Conservation (phyloP, 2,888 invertebrate genomes). For the Syritta pipiens region DNA sequence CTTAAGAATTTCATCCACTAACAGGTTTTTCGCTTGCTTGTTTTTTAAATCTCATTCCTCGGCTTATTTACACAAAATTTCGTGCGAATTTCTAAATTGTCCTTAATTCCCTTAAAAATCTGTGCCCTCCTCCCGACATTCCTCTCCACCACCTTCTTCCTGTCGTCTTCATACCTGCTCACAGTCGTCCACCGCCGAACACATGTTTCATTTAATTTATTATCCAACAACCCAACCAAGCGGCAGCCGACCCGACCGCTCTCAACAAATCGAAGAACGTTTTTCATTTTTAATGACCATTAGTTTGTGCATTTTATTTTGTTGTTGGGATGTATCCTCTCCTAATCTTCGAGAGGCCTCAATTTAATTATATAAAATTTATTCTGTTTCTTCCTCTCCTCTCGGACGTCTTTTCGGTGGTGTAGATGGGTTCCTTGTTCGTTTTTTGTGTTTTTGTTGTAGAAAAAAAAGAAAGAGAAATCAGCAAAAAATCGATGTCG, state of each 20-base stretch:
- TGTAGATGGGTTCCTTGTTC: neutral
- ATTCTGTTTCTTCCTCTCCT: slow-evolving; percentile 33
- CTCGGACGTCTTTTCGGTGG: neutral
- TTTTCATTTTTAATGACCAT: slow-evolving; percentile 52
- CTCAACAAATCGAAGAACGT: slow-evolving; percentile 34
- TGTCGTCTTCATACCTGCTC: too few species aligned
- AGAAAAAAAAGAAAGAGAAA: slow-evolving; percentile 1
- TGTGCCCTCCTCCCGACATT: slow-evolving; percentile 17
- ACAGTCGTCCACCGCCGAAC: too few species aligned
- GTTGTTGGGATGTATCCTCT: neutral
- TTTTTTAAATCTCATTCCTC: neutral
- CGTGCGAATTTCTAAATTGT: slow-evolving; percentile 22
- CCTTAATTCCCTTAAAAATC: slow-evolving; percentile 6
- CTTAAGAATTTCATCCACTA: too few species aligned
- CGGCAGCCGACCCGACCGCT: too few species aligned
- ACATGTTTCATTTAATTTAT: slow-evolving; percentile 45
- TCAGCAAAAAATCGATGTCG: slow-evolving; percentile 25
- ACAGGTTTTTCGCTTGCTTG: neutral
- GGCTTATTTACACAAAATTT: neutral
- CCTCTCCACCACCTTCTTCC: too few species aligned
- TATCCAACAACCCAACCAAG: slow-evolving; percentile 27
- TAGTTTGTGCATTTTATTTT: slow-evolving; percentile 40
- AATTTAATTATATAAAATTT: slow-evolving; percentile 51
- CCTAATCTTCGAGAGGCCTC: slow-evolving; percentile 21
- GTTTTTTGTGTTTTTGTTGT: neutral